Percentiles rank a stretch among this genome's conserved stretches.
Conservation (phyloP, 2,797 vertebrate species). For the Borostomias antarcticus region DNA sequence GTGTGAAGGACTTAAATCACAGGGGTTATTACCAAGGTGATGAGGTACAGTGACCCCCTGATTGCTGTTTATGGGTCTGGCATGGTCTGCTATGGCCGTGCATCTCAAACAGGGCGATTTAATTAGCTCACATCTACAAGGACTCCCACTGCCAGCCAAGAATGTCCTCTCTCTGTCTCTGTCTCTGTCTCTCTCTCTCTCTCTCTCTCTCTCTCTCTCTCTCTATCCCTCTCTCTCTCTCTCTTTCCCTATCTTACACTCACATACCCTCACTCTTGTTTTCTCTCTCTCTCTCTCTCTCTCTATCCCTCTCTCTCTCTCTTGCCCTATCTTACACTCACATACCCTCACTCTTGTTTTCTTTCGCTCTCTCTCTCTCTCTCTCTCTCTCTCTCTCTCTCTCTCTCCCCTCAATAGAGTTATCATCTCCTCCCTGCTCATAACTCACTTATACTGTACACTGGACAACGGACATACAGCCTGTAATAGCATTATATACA, state of each 20-base stretch:
- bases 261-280: too few relatives aligned
- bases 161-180: constrained; percentile 1
- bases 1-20: constrained; percentile 29
- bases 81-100: background rate
- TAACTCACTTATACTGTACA: constrained; percentile 23
- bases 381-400: background rate
- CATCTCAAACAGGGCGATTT: constrained; percentile 52
- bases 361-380: too few relatives aligned
- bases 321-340: too few relatives aligned
- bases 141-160: constrained; percentile 30
- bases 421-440: constrained; percentile 7
- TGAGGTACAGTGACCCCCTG: constrained; percentile 26
- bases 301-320: background rate
- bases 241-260: too few relatives aligned
- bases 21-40: constrained; percentile 28
- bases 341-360: too few relatives aligned
- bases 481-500: constrained; percentile 26
- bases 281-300: background rate
- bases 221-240: background rate
- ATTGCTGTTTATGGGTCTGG: constrained; percentile 38
- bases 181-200: background rate
- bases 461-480: constrained; percentile 5
- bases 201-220: background rate
- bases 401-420: background rate
- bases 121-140: constrained; percentile 47